These are phyloP conservation scores for Leuciscus idus DNA, from an alignment of 2,113 vertebrate genomes.

Conservation along the genomic window DNA sequence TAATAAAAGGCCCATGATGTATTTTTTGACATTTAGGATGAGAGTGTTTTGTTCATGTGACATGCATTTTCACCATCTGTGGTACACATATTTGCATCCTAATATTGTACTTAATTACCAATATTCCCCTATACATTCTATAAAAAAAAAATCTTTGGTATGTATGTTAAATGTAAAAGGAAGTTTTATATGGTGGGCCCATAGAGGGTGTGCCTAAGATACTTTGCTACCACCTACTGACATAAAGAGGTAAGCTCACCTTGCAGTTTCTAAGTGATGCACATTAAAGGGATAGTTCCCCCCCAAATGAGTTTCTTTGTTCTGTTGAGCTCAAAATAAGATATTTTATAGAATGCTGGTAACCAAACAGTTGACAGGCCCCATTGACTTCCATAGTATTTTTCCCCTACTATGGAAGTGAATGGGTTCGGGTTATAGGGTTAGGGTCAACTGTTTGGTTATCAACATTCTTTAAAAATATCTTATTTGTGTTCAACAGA, in stretches of 20 bases:
- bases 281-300: background rate
- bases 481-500: too few relatives aligned
- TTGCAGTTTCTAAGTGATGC: background rate
- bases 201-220: background rate
- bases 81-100: background rate
- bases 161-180: background rate
- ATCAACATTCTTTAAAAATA: too few relatives aligned
- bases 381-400: too few relatives aligned
- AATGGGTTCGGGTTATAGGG: too few relatives aligned
- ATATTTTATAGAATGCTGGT: too few relatives aligned
- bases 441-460: too few relatives aligned
- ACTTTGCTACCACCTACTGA: conserved; percentile 41
- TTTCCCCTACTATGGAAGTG: too few relatives aligned
- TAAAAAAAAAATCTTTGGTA: background rate
- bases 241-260: conserved; percentile 6
- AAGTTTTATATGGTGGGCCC: background rate
- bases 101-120: background rate
- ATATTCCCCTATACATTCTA: background rate
- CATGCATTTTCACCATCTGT: background rate
- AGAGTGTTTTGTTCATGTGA: background rate
- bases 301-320: too few relatives aligned
- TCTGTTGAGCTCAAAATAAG: too few relatives aligned
- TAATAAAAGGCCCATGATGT: background rate
- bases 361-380: too few relatives aligned
- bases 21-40: background rate